phyloP scores from a whole-genome alignment of 1,140 invertebrate genomes.

The Hermetia illucens region DNA sequence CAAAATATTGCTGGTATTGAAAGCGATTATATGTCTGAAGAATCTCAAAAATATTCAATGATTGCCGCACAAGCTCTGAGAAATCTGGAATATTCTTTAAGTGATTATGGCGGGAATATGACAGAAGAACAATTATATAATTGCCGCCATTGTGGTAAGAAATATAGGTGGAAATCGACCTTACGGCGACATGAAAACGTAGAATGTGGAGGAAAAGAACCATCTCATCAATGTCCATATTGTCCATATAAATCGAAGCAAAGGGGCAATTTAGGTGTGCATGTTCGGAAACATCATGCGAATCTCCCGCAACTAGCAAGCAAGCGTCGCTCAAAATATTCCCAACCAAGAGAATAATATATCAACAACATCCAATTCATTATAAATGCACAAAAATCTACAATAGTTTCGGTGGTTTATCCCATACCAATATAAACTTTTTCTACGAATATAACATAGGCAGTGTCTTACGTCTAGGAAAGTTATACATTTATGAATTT shows the following conservation, averaged over 20 bases:
- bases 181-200: constrained; percentile 68
- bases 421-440: no score
- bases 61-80: constrained; percentile 19
- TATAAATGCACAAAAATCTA: no score
- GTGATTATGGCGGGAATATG: constrained; percentile 29
- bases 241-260: constrained; percentile 68
- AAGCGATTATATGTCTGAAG: constrained; percentile 7
- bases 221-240: constrained; percentile 64
- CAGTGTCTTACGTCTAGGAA: no score
- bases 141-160: constrained; percentile 63
- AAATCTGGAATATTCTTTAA: constrained; percentile 20
- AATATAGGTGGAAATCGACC: constrained; percentile 69
- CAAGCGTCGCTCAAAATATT: constrained; percentile 28
- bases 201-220: constrained; percentile 72
- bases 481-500: no score
- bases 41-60: constrained; percentile 10
- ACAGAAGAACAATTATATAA: constrained; percentile 52
- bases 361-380: no score
- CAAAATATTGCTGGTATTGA: neutral
- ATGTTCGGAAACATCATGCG: constrained; percentile 58
- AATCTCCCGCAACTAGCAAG: constrained; percentile 27
- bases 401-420: no score
- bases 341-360: constrained; percentile 14
- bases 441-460: no score
- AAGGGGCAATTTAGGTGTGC: constrained; percentile 62